Evolutionary conservation across 2,113 vertebrate species (phyloP).

Genomic region (Tragelaphus imberbis): DNA sequence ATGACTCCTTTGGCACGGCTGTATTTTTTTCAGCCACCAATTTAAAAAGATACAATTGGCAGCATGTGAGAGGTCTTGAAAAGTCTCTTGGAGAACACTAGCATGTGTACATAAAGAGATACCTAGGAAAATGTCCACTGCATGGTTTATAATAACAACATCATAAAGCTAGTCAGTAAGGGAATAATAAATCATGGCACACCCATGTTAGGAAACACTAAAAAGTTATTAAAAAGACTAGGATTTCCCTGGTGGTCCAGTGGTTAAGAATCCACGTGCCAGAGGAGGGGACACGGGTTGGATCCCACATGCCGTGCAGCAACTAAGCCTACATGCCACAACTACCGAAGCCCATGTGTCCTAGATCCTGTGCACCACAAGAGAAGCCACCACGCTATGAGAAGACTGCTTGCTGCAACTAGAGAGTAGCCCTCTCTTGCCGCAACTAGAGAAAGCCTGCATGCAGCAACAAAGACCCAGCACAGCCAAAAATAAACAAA

Average conservation of each 20-base stretch:
- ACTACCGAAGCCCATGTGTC: background rate
- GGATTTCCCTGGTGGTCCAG: background rate
- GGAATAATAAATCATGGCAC: background rate
- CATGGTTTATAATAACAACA: background rate
- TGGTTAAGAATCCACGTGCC: background rate
- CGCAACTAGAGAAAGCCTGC: background rate
- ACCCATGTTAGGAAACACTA: background rate
- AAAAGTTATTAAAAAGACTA: background rate
- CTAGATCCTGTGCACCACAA: background rate
- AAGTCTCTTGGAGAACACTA: background rate
- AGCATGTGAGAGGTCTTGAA: background rate
- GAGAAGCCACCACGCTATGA: background rate
- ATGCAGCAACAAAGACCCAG: background rate
- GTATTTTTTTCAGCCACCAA: background rate
- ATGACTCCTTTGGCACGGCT: background rate
- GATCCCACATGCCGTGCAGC: background rate
- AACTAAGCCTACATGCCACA: background rate
- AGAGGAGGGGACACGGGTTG: background rate
- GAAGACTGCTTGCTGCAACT: background rate
- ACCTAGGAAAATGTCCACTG: background rate
- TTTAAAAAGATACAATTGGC: background rate
- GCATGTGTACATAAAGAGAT: background rate
- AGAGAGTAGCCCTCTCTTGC: background rate
- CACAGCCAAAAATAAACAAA: background rate
- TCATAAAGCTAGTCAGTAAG: background rate